These are phyloP conservation scores for Gouania willdenowi DNA, from an alignment of 2,797 vertebrate genomes.

Conservation along the genomic window DNA sequence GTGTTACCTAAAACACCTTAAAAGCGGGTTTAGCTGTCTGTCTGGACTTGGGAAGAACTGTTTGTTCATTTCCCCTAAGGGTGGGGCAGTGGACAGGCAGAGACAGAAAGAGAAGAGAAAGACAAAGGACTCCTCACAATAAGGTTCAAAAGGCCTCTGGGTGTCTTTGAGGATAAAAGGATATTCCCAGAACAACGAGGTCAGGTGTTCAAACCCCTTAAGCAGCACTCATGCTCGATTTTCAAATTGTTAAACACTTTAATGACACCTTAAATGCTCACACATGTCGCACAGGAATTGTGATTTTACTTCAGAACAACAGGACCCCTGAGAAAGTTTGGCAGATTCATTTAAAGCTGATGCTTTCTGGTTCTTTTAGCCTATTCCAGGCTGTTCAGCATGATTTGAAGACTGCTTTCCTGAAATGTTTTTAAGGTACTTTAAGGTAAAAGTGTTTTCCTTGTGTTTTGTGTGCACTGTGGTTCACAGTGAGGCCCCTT, in stretches of 20 bases:
- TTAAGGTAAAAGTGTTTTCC: constrained; percentile 43
- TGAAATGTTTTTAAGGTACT: constrained; percentile 28
- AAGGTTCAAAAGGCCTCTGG: constrained; percentile 19
- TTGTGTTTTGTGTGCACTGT: constrained; percentile 43
- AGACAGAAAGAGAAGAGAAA: constrained; percentile 23
- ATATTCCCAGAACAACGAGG: constrained; percentile 8
- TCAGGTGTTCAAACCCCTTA: constrained; percentile 1
- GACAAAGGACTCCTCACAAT: constrained; percentile 23
- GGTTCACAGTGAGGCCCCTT: constrained; percentile 20
- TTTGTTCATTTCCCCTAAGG: constrained; percentile 42
- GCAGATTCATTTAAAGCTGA: constrained; percentile 27
- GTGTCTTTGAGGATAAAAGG: constrained; percentile 8
- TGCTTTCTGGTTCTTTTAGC: constrained; percentile 24
- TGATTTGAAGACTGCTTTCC: constrained; percentile 23
- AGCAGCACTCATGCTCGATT: constrained; percentile 1
- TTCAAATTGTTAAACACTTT: constrained; percentile 8
- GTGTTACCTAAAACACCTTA: constrained; percentile 43
- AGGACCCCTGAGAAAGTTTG: constrained; percentile 24
- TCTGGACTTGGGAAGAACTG: constrained; percentile 31
- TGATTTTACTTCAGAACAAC: constrained; percentile 3
- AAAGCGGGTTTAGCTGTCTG: constrained; percentile 42
- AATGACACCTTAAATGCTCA: constrained; percentile 14
- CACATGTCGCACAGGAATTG: background rate
- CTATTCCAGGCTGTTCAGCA: constrained; percentile 8
- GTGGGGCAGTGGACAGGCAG: constrained; percentile 42